Evolutionary conservation across 2,888 invertebrate genomes (phyloP), one percentile per base, ranked within the genome.

Genomic region (Platerodrilus igneus): DNA sequence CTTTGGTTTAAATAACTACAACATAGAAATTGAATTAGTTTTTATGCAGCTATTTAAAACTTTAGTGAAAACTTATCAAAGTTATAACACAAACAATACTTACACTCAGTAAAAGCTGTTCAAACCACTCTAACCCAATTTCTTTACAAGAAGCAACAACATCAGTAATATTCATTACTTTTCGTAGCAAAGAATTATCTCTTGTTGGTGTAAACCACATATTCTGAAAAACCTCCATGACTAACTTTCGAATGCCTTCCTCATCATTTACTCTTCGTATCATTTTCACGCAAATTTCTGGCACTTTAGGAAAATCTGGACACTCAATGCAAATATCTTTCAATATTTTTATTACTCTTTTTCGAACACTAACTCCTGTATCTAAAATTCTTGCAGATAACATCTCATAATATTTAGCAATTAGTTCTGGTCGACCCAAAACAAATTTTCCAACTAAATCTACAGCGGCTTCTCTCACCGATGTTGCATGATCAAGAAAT

Each of bases 381-480:
- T 95, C 95, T 69, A 91, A 71, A 64, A 93, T 91, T 63, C 92
- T 75, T 47, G 86, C 83, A 11, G 86, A 83, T 47, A 92, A 76
- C 81, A 92, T 92, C 57, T 85, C 84, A 67, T 94, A 95, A 73
- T 96, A 96, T 68, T 91, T 90, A 70, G 89, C 84, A 52, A 93
- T 90, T 55, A 95, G 80, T 60, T 93, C 91, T 41, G 92, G 90
- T 58, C 90, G 81, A 63, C 87, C 87, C 38, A 94, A 78, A 41
- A 96, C 88, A 72, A 93, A 96, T 74, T 94, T 93, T 36, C 96
- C 95, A 45, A 96, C 88, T 47, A 96, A 76, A 68, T 96, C 95
- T 40, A 95, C 89, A 25, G 94, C 94, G 20, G 95, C 94, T 70
- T 96, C 95, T 40, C 95, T 77, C 39, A 96, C 95, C 2, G 91